A percentile compares a stretch with the other conserved stretches of the same genome.
Evolutionary conservation across 2,888 invertebrate species (phyloP).

Genomic region (Melolontha melolontha): DNA sequence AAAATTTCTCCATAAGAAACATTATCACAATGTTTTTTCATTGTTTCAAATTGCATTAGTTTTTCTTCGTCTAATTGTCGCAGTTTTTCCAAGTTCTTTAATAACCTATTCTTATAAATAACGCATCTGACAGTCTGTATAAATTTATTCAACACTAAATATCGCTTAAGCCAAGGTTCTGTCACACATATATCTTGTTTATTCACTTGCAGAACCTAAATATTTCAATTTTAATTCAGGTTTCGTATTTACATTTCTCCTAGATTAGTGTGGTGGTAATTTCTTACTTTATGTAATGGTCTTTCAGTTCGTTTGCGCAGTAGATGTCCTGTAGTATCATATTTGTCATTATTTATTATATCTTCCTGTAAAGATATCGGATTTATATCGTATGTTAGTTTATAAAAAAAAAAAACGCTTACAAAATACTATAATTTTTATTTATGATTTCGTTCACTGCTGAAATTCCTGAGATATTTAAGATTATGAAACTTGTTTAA

Average conservation of each 20-base stretch:
- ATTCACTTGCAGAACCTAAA: conserved; percentile 19
- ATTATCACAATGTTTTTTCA: conserved; percentile 45
- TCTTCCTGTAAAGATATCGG: conserved; percentile 20
- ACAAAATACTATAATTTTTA: no score
- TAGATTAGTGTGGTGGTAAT: background rate
- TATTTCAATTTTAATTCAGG: no score
- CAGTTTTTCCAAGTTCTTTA: conserved; percentile 55
- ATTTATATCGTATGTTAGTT: no score
- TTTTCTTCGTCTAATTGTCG: conserved; percentile 47
- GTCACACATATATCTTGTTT: conserved; percentile 46
- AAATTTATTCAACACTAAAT: conserved; percentile 57
- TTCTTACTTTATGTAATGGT: conserved; percentile 49
- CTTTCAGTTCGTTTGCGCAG: conserved; percentile 52
- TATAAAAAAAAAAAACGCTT: no score
- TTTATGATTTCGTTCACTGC: no score
- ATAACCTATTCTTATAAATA: conserved; percentile 55
- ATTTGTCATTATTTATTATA: conserved; percentile 17
- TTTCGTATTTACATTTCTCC: no score
- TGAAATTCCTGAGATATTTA: no score
- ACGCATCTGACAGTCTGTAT: conserved; percentile 55
- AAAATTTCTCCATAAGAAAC: conserved; percentile 48
- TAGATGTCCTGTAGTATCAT: conserved; percentile 45
- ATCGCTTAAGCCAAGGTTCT: conserved; percentile 59
- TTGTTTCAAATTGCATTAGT: conserved; percentile 47
- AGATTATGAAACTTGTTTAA: no score